Conservation (phyloP, 2,797 vertebrate species). For the Alca torda region DNA sequence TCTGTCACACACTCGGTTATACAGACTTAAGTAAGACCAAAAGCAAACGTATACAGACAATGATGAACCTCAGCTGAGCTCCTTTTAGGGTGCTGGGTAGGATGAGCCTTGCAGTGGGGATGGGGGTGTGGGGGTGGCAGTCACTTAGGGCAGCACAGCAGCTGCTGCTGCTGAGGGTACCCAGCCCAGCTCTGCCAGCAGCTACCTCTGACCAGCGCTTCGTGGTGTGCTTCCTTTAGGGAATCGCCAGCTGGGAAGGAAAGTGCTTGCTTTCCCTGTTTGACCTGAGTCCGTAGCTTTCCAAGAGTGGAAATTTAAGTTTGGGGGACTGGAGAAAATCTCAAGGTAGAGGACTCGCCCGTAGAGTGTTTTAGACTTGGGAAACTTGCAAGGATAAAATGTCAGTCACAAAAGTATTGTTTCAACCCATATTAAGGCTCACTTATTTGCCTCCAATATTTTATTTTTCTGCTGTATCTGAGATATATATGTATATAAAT, state of each 20-base stretch:
- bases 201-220: neutral
- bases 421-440: slow-evolving; percentile 6
- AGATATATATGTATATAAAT: neutral
- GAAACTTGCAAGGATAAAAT: slow-evolving; percentile 57
- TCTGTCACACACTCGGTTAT: neutral
- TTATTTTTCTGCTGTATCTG: slow-evolving; percentile 26
- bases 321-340: neutral
- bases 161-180: too few species aligned
- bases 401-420: neutral
- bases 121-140: neutral
- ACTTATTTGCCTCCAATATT: slow-evolving; percentile 12
- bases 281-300: neutral
- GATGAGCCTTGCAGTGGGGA: neutral
- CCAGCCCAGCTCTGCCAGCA: neutral
- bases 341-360: neutral
- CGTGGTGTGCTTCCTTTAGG: neutral
- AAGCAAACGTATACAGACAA: neutral
- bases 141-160: neutral
- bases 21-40: neutral
- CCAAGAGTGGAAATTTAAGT: neutral
- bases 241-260: neutral
- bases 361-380: neutral
- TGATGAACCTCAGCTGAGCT: neutral
- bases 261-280: neutral
- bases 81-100: neutral